Percentiles rank a stretch among this genome's conserved stretches.
These are phyloP conservation scores for Drosophila incognita DNA, from an alignment of 2,888 invertebrate species.

Conservation along the genomic window DNA sequence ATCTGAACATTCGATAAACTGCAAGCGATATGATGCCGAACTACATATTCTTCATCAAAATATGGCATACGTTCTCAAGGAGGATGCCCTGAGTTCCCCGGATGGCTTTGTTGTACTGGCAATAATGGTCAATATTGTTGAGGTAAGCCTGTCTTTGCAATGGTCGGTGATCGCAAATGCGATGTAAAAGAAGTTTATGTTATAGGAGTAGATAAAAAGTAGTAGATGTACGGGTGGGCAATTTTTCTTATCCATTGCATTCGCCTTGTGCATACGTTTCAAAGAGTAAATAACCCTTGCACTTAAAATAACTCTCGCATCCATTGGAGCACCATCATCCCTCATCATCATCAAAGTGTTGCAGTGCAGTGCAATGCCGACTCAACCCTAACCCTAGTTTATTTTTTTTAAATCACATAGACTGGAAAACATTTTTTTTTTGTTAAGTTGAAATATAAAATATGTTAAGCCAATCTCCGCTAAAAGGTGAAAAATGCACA, in stretches of 20 bases:
- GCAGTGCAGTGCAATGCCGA: no score
- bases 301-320: no score
- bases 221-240: neutral
- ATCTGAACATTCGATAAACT: slow-evolving; percentile 60
- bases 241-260: neutral
- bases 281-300: neutral
- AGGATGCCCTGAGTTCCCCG: slow-evolving; percentile 32
- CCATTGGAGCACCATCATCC: no score
- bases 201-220: neutral
- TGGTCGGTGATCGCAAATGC: neutral
- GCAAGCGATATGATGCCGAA: slow-evolving; percentile 51
- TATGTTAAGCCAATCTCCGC: no score
- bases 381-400: no score
- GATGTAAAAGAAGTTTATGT: neutral
- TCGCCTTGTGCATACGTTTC: no score
- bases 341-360: no score
- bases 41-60: slow-evolving; percentile 70
- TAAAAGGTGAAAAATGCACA: no score
- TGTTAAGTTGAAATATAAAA: no score
- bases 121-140: slow-evolving; percentile 34
- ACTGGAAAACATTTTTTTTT: no score
- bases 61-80: slow-evolving; percentile 29
- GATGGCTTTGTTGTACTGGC: slow-evolving; percentile 69
- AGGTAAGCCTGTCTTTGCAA: slow-evolving; percentile 13
- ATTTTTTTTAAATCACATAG: no score